phyloP scores from a whole-genome alignment of 2,797 vertebrate genomes.

The Sebastes trivittatus region DNA sequence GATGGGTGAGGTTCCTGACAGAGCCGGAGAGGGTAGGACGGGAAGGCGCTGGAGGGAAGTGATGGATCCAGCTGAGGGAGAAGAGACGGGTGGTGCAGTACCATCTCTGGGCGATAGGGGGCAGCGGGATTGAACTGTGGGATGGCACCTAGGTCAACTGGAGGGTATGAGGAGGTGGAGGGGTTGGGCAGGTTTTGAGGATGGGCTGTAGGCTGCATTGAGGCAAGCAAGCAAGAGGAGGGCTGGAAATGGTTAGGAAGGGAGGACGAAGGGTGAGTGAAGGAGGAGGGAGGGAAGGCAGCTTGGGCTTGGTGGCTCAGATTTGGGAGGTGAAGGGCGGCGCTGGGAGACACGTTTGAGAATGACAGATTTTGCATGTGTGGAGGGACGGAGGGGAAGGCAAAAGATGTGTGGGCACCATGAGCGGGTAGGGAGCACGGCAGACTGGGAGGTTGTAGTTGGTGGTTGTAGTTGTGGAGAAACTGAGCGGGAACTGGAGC shows the following conservation, averaged over 20 bases:
- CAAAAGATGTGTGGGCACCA: conserved; percentile 39
- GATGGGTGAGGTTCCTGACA: conserved; percentile 84
- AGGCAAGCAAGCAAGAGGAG: conserved; percentile 54
- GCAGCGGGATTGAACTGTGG: conserved; percentile 70
- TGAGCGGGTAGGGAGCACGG: conserved; percentile 38
- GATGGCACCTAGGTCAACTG: conserved; percentile 67
- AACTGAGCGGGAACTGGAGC: conserved; percentile 14
- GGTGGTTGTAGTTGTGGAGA: conserved; percentile 23
- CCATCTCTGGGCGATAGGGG: conserved; percentile 78
- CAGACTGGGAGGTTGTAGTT: neutral
- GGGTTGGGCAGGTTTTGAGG: conserved; percentile 55
- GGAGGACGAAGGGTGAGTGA: conserved; percentile 59
- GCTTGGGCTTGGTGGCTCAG: conserved; percentile 68
- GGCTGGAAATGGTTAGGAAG: conserved; percentile 59
- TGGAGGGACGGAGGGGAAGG: conserved; percentile 59
- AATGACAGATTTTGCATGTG: conserved; percentile 72
- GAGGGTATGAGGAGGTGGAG: conserved; percentile 59
- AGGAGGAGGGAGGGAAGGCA: conserved; percentile 54
- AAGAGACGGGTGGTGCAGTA: conserved; percentile 75
- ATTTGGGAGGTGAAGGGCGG: conserved; percentile 66
- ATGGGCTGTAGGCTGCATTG: conserved; percentile 48
- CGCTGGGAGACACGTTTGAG: conserved; percentile 43
- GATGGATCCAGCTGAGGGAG: conserved; percentile 71
- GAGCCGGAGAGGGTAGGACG: conserved; percentile 83
- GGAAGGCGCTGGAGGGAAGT: conserved; percentile 63